Evolutionary conservation across 2,888 invertebrate species (phyloP).

Genomic region (Eustalomyia histrio): DNA sequence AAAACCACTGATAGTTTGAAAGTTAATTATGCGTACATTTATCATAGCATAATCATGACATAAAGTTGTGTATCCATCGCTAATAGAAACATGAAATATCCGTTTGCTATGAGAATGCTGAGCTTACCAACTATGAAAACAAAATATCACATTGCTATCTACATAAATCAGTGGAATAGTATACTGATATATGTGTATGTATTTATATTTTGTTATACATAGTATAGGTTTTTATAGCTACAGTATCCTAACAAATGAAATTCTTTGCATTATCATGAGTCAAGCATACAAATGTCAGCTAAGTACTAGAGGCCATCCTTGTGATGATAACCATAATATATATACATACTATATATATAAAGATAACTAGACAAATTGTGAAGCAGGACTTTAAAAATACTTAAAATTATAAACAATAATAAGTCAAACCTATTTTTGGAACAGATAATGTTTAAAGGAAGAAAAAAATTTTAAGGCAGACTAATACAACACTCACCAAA

Average conservation of each 20-base stretch:
- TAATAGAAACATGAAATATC: background rate
- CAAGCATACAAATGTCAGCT: slow-evolving; percentile 21
- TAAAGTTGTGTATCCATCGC: background rate
- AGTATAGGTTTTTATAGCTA: background rate
- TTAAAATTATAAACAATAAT: too few relatives aligned
- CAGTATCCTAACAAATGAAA: background rate
- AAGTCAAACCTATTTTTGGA: too few relatives aligned
- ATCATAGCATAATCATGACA: background rate
- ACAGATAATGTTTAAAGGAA: too few relatives aligned
- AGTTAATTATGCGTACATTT: slow-evolving; percentile 33
- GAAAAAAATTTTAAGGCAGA: too few relatives aligned
- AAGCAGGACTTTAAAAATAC: background rate
- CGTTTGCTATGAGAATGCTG: background rate
- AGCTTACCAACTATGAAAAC: background rate
- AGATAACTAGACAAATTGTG: background rate
- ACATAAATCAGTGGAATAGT: background rate
- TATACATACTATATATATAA: too few relatives aligned
- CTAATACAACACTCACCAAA: too few relatives aligned
- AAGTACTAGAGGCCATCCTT: background rate
- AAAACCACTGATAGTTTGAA: slow-evolving; percentile 27
- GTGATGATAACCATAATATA: too few relatives aligned
- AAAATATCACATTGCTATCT: background rate
- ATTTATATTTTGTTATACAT: background rate
- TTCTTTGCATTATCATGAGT: slow-evolving; percentile 14
- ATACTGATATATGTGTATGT: background rate